Base-by-base conservation (phyloP, 2,888 invertebrate genomes). In the Cremastobaeus sp. region DNA sequence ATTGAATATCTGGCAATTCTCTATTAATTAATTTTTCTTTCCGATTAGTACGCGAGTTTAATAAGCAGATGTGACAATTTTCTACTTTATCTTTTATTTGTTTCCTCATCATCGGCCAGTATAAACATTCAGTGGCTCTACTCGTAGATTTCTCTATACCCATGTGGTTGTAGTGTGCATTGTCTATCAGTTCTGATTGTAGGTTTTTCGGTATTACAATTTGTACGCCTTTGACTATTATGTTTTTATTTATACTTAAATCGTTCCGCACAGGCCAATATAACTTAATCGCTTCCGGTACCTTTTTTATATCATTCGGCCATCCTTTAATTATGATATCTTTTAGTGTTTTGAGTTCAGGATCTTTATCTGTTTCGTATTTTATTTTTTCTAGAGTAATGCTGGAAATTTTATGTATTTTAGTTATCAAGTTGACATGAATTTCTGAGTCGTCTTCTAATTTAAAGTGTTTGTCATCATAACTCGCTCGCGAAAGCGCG, bases 121-220 rank as follows among this genome's bases (percentile, higher is more conserved):
- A 82, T 12, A 79, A n/a, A 45, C 65, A 68, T 41, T 77, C 70
- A 43, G 73, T 65, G 0, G 81, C 79, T 17, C 75, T 62, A 20
- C 37, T 74, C 35, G 78, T 72, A 57, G 77, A 77, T 59, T 77
- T 78, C 48, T 77, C 78, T 17, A 77, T 72, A 0, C 81, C 79
- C 48, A 78, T 52, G 55, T 84, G 82, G 2, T 74, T 65, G 64
- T 78, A 80, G 48, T 83, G 79, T 30, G 81, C 60, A 54, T 57
- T 68, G 4, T 74, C 37, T 20, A 82, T 74, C 35, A 82, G 75
- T 37, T 69, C 68, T 14, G 73, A 64, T 65, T 75, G 60, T 57
- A 73, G 35, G 6, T 17, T 52, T 48, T 59, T 57, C 15, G 78
- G 76, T 8, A 80, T 73, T 39, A 77, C 74, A 25, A 78, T 41